Evolutionary conservation across 1,140 invertebrate genomes (phyloP).

Genomic region (Caligus rogercresseyi): DNA sequence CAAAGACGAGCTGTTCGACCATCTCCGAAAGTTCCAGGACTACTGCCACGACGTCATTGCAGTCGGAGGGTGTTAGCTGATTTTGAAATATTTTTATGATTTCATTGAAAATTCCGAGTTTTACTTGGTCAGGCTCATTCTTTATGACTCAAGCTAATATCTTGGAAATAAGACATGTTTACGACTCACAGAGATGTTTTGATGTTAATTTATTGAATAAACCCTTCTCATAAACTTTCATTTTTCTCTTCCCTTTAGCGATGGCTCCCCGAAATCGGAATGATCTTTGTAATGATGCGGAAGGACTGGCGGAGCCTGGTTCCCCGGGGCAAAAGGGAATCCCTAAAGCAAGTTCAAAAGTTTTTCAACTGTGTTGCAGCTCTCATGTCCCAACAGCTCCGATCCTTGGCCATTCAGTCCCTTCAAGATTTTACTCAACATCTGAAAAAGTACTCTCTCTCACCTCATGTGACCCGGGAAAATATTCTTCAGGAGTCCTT

Average conservation of each 20-base stretch:
- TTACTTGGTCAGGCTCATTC: too few relatives aligned
- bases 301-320: slow-evolving; percentile 2
- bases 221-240: not conserved
- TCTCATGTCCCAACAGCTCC: slow-evolving; percentile 8
- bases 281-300: slow-evolving; percentile 9
- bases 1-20: too few relatives aligned
- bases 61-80: too few relatives aligned
- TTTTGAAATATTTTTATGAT: too few relatives aligned
- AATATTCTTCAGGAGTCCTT: not conserved
- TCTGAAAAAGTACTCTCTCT: slow-evolving; percentile 9
- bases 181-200: too few relatives aligned
- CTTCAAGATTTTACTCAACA: slow-evolving; percentile 8
- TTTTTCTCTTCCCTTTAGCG: not conserved
- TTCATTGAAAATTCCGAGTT: too few relatives aligned
- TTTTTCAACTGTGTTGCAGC: slow-evolving; percentile 17
- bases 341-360: slow-evolving; percentile 8
- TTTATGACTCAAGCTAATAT: too few relatives aligned
- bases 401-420: slow-evolving; percentile 14
- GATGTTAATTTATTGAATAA: slow-evolving; percentile 5
- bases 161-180: too few relatives aligned
- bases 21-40: too few relatives aligned
- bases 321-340: slow-evolving; percentile 6
- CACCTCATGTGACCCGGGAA: not conserved
- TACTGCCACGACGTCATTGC: too few relatives aligned
- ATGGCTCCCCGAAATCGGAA: slow-evolving; percentile 13